Base-by-base conservation (phyloP, 2,113 vertebrate species). In the Coryphaenoides rupestris region DNA sequence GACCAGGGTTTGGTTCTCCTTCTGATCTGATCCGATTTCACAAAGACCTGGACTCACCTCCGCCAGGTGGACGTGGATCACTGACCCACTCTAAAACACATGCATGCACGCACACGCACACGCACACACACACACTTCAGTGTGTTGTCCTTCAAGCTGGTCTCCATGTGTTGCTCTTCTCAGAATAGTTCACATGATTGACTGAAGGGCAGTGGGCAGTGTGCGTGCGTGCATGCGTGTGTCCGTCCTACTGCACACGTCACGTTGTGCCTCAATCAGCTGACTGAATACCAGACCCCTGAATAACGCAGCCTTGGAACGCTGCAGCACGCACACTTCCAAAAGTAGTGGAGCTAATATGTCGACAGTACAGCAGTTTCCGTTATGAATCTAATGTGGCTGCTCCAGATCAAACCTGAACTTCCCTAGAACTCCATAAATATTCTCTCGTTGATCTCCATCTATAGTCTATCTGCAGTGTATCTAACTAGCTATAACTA, bases 1-100 rank as follows among this genome's bases (percentile, higher is more conserved):
- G 24, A 96, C 83, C 50, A 97, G 85, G 14, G 87, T 92, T 76
- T 88, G 89, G 58, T 91, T 89, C 72, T 98, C 93, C 54, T 95
- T 92, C 77, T 90, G 91, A 84, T 90, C 94, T 58, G 84, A 91
- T 50, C 96, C 96, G 52, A 96, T 94, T 90, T 96, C 94, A 79
- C 95, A 83, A 69, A 97, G 89, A 78, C 92, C 92, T 13, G 96
- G 96, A 58, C 88, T 82, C 17, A 94, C 91, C 81, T 96, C 95
- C 23, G 91, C 90, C 76, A 98, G 72, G 24, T 95, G 94, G 60
- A 98, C 89, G 56, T 94, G 91, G 56, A 96, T 72, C 82, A 89
- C 85, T 54, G 86, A 82, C 49, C 95, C 95, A 75, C 93, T 92
- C 96, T 98, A 26, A 0, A 58, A 58, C 55, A 58, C 55, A 56